Evolutionary conservation across 2,113 vertebrate genomes (phyloP).

Genomic region (Vanacampus margaritifer): DNA sequence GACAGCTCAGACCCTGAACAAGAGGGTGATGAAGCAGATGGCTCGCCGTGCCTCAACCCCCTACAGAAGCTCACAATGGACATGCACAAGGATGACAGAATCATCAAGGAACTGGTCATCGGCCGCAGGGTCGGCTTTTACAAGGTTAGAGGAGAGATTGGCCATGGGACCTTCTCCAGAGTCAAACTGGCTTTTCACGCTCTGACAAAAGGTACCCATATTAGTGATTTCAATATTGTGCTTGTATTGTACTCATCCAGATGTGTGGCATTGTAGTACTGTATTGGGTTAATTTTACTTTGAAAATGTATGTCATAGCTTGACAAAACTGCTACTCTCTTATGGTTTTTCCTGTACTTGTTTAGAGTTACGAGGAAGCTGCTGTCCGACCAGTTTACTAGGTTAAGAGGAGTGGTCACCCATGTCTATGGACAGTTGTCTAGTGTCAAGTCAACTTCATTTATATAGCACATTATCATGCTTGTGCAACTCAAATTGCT

Average conservation of each 20-base stretch:
- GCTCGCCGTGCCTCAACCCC: conserved; percentile 70
- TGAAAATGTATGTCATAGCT: not conserved
- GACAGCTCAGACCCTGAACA: conserved; percentile 69
- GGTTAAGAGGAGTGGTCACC: too few species aligned
- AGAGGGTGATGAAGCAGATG: conserved; percentile 54
- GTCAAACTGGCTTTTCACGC: conserved; percentile 92
- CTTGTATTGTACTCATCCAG: not conserved
- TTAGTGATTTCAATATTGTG: not conserved
- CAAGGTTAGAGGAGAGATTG: conserved; percentile 88
- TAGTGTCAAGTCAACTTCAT: too few species aligned
- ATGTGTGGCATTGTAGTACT: not conserved
- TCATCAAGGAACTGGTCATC: conserved; percentile 85
- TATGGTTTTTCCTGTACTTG: too few species aligned
- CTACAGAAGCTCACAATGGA: conserved; percentile 84
- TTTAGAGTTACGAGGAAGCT: too few species aligned
- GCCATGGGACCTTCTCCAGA: conserved; percentile 90
- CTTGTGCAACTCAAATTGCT: too few species aligned
- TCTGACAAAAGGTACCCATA: conserved; percentile 83
- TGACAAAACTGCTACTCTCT: too few species aligned
- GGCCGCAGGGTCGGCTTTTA: conserved; percentile 93
- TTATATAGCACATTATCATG: too few species aligned
- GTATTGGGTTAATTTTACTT: not conserved
- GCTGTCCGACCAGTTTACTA: too few species aligned
- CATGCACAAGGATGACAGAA: conserved; percentile 85
- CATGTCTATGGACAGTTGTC: too few species aligned